Evolutionary conservation across 2,797 vertebrate species (phyloP).

Genomic region (Alca torda): DNA sequence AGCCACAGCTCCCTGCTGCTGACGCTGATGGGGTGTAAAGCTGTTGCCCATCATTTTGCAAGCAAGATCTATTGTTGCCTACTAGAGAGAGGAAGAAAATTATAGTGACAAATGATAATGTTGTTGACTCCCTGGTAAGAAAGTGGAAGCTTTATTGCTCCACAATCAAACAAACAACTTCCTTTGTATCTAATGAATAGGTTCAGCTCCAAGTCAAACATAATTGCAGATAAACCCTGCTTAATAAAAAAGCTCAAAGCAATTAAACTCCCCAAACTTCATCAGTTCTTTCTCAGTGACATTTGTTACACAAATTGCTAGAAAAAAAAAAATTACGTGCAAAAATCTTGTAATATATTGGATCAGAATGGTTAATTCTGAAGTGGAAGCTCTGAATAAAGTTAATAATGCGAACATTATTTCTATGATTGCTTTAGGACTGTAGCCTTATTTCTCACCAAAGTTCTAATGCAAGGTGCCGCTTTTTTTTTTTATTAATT

Average conservation of each 20-base stretch:
- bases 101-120: constrained; percentile 35
- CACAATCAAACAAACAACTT: constrained; percentile 25
- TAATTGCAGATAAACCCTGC: constrained; percentile 1
- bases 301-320: neutral
- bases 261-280: neutral
- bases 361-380: neutral
- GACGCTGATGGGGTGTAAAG: neutral
- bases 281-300: neutral
- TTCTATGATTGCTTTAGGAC: neutral
- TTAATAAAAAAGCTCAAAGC: constrained; percentile 17
- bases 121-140: constrained; percentile 27
- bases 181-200: constrained; percentile 37
- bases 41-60: constrained; percentile 4
- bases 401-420: neutral
- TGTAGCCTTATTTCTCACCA: neutral
- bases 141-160: constrained; percentile 28
- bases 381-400: neutral
- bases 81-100: neutral
- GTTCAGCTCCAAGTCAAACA: constrained; percentile 25
- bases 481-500: neutral
- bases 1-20: neutral
- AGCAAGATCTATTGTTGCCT: constrained; percentile 2
- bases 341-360: neutral
- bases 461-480: neutral
- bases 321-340: neutral